Conservation (phyloP, 1,140 invertebrate species). For the Euura lappo region DNA sequence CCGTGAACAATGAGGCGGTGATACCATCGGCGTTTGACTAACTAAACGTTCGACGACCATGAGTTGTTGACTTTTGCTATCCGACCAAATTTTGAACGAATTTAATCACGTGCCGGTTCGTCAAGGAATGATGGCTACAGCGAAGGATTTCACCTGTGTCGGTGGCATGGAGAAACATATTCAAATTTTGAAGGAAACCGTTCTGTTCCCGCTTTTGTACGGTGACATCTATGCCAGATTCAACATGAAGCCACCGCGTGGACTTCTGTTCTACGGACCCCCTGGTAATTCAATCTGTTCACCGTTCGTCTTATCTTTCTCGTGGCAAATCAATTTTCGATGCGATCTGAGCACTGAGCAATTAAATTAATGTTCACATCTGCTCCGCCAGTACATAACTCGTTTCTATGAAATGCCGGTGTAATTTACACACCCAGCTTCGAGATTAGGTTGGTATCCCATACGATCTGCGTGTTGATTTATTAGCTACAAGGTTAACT, state of each 20-base stretch:
- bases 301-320: neutral
- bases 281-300: constrained; percentile 60
- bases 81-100: too few species aligned
- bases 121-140: neutral
- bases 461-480: neutral
- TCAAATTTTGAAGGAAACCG: constrained; percentile 68
- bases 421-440: neutral
- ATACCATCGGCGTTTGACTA: too few species aligned
- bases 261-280: constrained; percentile 74
- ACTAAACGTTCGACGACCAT: too few species aligned
- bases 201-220: constrained; percentile 70
- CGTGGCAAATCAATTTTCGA: neutral
- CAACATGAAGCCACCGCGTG: constrained; percentile 67
- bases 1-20: too few species aligned
- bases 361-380: neutral
- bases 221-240: constrained; percentile 67
- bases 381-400: neutral
- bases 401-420: neutral
- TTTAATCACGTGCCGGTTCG: too few species aligned
- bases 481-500: neutral
- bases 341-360: neutral
- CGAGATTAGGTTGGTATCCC: neutral
- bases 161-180: constrained; percentile 69
- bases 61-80: too few species aligned
- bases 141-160: constrained; percentile 52